phyloP scores from a whole-genome alignment of 2,113 vertebrate genomes.

The Aramus guarauna region DNA sequence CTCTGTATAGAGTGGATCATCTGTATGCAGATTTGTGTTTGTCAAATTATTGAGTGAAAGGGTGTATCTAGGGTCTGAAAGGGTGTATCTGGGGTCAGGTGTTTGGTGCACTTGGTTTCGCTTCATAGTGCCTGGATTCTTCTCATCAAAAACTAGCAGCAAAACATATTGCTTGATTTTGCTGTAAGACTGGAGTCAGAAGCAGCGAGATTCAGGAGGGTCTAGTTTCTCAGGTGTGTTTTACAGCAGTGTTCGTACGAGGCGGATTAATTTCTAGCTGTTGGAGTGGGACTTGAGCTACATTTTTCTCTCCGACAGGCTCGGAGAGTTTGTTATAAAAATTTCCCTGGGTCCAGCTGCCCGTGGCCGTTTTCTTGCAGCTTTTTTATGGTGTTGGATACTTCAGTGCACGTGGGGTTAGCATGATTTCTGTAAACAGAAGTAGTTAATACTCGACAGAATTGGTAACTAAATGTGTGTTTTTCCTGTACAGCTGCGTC shows the following conservation, averaged over 20 bases:
- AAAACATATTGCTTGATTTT: background rate
- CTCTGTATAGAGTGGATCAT: background rate
- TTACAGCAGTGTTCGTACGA: background rate
- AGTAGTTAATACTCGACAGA: background rate
- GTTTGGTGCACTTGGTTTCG: background rate
- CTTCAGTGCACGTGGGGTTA: rapidly evolving
- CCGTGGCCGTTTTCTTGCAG: background rate
- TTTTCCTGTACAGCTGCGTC: background rate
- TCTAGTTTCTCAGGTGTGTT: background rate
- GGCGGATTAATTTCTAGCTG: background rate
- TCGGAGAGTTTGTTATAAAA: background rate
- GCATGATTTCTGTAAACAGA: background rate
- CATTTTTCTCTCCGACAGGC: background rate
- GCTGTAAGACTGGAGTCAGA: background rate
- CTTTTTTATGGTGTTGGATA: background rate
- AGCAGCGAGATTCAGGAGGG: background rate
- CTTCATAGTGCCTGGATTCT: background rate
- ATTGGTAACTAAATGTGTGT: background rate
- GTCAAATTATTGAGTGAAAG: background rate
- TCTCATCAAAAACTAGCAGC: background rate
- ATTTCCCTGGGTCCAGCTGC: background rate
- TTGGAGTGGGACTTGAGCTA: background rate
- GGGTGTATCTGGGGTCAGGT: background rate
- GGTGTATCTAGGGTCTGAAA: background rate
- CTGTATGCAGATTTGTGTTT: background rate